phyloP scores from a whole-genome alignment of 2,888 invertebrate species.

The Bembecia ichneumoniformis region DNA sequence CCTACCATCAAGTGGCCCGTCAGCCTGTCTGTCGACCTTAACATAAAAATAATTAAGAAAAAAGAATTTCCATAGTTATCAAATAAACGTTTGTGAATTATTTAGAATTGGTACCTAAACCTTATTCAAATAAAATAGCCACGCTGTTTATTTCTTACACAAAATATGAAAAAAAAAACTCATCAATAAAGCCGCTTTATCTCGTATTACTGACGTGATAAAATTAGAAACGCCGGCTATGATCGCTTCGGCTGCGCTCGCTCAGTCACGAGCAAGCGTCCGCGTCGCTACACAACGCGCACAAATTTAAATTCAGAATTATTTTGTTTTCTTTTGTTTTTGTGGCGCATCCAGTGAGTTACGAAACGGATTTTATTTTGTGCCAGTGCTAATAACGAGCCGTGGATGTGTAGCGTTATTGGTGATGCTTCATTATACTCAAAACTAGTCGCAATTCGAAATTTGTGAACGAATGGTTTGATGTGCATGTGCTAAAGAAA shows the following conservation, averaged over 20 bases:
- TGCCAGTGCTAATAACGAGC: constrained; percentile 33
- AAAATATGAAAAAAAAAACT: constrained; percentile 37
- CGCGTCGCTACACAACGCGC: constrained; percentile 23
- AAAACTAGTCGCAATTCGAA: constrained; percentile 18
- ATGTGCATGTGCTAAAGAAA: constrained; percentile 34
- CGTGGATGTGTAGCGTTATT: constrained; percentile 28
- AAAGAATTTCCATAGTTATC: too few relatives aligned
- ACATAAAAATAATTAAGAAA: too few relatives aligned
- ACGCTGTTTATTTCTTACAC: constrained; percentile 1
- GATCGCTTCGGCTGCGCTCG: constrained; percentile 20
- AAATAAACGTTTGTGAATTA: too few relatives aligned
- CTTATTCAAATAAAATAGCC: constrained; percentile 3
- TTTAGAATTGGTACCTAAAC: too few relatives aligned
- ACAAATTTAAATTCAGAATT: constrained; percentile 24
- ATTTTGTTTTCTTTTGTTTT: constrained; percentile 37
- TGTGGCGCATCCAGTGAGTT: constrained; percentile 31
- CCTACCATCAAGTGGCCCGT: too few relatives aligned
- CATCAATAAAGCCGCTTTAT: constrained; percentile 63
- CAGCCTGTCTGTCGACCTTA: too few relatives aligned
- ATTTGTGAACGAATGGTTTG: constrained; percentile 25
- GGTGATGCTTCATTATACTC: constrained; percentile 16
- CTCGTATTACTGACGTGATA: constrained; percentile 68
- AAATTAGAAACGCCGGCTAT: constrained; percentile 57
- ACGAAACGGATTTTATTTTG: constrained; percentile 36
- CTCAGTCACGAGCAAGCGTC: constrained; percentile 29